Conservation (phyloP, 2,797 vertebrate species). For the Echiichthys vipera region DNA sequence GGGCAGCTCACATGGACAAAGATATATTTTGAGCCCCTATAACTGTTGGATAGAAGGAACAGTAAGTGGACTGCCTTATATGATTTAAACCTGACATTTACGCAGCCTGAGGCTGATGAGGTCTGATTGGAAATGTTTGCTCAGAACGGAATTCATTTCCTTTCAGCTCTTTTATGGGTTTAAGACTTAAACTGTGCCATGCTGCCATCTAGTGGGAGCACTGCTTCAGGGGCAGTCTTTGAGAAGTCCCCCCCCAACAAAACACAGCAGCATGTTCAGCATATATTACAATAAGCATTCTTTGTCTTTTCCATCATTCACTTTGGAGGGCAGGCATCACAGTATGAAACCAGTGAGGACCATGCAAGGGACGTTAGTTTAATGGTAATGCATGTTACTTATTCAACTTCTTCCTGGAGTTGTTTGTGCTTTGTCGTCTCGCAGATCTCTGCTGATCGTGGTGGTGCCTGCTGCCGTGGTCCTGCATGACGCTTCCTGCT, state of each 20-base stretch:
- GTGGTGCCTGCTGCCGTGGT: no score
- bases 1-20: not conserved
- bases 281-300: no score
- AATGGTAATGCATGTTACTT: no score
- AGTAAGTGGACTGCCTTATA: not conserved
- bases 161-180: not conserved
- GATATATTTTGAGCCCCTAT: not conserved
- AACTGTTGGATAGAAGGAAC: not conserved
- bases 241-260: not conserved
- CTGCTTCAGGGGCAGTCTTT: not conserved
- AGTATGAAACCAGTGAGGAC: not conserved
- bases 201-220: slow-evolving; percentile 67
- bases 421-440: no score
- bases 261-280: not conserved
- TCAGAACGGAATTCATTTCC: not conserved
- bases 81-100: slow-evolving; percentile 18
- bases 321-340: not conserved
- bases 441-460: no score
- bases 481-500: no score
- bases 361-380: not conserved
- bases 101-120: slow-evolving; percentile 5
- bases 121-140: slow-evolving; percentile 25
- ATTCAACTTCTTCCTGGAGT: no score
- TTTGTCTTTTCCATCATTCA: not conserved
- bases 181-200: no score